Evolutionary conservation across 2,797 vertebrate species (phyloP).

Genomic region (Phrynocephalus vlangalii): DNA sequence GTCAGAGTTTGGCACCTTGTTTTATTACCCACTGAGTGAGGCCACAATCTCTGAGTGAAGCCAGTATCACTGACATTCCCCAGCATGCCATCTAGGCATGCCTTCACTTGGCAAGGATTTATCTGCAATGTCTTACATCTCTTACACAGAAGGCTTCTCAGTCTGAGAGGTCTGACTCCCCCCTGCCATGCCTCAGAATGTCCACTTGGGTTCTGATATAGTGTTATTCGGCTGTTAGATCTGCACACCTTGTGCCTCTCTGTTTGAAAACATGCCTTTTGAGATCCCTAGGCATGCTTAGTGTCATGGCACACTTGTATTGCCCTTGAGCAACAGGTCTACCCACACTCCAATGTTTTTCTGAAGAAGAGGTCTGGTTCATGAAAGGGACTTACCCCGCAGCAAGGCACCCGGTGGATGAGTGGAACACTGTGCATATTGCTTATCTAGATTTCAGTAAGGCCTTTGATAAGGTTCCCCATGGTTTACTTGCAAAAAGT

Average conservation of each 20-base stretch:
- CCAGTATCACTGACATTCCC: no score
- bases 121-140: not conserved
- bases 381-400: not conserved
- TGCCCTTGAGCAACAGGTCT: no score
- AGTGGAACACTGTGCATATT: no score
- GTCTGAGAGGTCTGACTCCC: not conserved
- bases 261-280: not conserved
- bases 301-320: not conserved
- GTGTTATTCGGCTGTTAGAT: not conserved
- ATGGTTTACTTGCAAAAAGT: no score
- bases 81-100: no score
- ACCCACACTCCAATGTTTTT: no score
- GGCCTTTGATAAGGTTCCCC: no score
- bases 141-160: not conserved
- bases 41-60: no score
- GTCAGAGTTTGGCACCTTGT: no score
- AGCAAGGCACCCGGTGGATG: not conserved
- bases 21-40: no score
- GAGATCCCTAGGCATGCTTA: not conserved
- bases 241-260: no score
- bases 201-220: not conserved
- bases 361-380: not conserved
- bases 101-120: not conserved
- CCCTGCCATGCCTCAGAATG: not conserved
- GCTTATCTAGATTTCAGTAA: no score